Evolutionary conservation across 2,113 vertebrate species (phyloP).

Genomic region (Mus pahari): DNA sequence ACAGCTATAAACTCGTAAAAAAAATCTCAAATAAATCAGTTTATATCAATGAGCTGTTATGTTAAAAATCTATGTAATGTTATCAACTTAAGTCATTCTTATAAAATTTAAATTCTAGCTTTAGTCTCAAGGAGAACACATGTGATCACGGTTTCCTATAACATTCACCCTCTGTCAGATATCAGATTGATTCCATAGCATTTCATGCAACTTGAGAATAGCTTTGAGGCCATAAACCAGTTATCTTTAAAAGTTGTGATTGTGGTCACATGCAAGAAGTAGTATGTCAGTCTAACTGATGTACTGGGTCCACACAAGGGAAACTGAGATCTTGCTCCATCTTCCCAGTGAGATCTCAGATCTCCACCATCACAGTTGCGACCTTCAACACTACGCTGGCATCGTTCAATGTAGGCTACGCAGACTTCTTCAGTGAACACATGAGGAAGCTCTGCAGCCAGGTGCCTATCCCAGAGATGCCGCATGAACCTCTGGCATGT

Average conservation of each 20-base stretch:
- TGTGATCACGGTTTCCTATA: background rate
- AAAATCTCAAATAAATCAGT: background rate
- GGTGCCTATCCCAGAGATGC: conserved; percentile 93
- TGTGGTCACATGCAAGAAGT: background rate
- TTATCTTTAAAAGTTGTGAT: background rate
- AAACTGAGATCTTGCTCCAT: conserved; percentile 56
- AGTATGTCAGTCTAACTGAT: background rate
- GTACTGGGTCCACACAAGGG: background rate
- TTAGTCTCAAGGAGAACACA: background rate
- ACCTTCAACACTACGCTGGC: conserved; percentile 99
- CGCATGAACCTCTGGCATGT: conserved; percentile 94
- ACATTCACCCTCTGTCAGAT: background rate
- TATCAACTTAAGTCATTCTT: background rate
- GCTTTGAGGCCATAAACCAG: background rate
- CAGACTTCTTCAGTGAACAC: conserved; percentile 98
- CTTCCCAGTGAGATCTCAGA: conserved; percentile 95
- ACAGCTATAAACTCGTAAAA: background rate
- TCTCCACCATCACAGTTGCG: conserved; percentile 99
- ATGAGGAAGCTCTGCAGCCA: conserved; percentile 99
- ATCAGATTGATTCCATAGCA: background rate
- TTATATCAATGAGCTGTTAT: background rate
- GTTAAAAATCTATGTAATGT: conserved; percentile 17
- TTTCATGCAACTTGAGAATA: background rate
- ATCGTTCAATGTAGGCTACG: conserved; percentile 98
- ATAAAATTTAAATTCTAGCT: background rate